Percentiles rank a stretch among this genome's conserved stretches.
Conservation (phyloP, 2,888 invertebrate genomes). For the Ornithoptera alexandrae region DNA sequence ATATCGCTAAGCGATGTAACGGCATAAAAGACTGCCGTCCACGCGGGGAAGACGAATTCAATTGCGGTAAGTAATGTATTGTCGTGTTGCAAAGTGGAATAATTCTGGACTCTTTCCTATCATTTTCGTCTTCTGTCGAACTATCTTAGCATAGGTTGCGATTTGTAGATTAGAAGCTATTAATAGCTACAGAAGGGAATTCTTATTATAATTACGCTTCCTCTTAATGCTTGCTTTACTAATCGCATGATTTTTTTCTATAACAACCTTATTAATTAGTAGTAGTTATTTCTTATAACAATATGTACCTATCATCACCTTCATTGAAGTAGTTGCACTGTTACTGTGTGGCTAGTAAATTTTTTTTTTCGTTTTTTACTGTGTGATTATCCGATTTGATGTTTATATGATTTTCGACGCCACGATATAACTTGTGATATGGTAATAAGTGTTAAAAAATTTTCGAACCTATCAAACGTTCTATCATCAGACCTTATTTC, state of each 20-base stretch:
- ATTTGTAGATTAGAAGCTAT: background rate
- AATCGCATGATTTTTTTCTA: constrained; percentile 8
- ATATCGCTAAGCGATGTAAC: constrained; percentile 82
- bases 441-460: too few relatives aligned
- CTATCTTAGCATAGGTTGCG: constrained; percentile 8
- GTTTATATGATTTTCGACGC: too few relatives aligned
- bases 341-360: too few relatives aligned
- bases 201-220: constrained; percentile 13
- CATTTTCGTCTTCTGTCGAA: constrained; percentile 5
- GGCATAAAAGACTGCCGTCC: constrained; percentile 77
- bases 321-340: too few relatives aligned
- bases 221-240: constrained; percentile 26
- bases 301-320: too few relatives aligned
- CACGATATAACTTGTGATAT: too few relatives aligned
- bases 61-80: constrained; percentile 65
- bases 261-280: too few relatives aligned
- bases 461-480: too few relatives aligned
- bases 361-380: too few relatives aligned
- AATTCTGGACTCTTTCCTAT: constrained; percentile 14
- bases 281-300: too few relatives aligned
- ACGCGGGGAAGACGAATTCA: constrained; percentile 82
- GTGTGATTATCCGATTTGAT: too few relatives aligned
- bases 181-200: background rate
- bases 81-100: constrained; percentile 4
- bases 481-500: too few relatives aligned